phyloP scores from a whole-genome alignment of 2,888 invertebrate species.

The Sepioteuthis lessoniana region DNA sequence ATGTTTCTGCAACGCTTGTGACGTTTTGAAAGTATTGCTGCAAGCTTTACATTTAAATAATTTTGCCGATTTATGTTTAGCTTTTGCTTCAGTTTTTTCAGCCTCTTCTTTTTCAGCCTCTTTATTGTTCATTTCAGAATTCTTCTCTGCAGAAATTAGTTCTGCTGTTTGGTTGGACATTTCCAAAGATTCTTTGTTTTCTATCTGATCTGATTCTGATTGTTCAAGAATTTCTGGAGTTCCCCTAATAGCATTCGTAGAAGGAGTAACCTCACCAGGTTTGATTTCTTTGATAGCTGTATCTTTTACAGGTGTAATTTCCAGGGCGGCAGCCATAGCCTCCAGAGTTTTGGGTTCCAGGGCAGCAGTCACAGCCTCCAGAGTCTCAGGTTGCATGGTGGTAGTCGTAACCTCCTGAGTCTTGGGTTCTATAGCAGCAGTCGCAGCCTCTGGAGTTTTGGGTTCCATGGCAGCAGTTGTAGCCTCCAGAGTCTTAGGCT shows the following conservation, averaged over 20 bases:
- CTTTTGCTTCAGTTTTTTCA: neutral
- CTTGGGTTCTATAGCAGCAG: neutral
- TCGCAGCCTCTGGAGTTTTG: neutral
- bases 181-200: neutral
- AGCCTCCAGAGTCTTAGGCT: too few relatives aligned
- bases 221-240: neutral
- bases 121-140: neutral
- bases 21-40: slow-evolving; percentile 49
- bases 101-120: neutral
- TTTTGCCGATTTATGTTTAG: neutral
- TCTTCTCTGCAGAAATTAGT: neutral
- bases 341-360: neutral
- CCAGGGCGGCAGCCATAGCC: neutral
- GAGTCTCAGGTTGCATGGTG: neutral
- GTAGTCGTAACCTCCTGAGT: neutral
- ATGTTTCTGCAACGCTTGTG: slow-evolving; percentile 50
- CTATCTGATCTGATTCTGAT: neutral
- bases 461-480: neutral
- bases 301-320: neutral
- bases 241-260: neutral
- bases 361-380: neutral
- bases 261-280: neutral
- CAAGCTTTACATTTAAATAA: slow-evolving; percentile 51
- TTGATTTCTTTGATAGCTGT: neutral
- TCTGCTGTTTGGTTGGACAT: neutral